Conservation (phyloP, 1,140 invertebrate species). For the Stenopsyche tienmushanensis region DNA sequence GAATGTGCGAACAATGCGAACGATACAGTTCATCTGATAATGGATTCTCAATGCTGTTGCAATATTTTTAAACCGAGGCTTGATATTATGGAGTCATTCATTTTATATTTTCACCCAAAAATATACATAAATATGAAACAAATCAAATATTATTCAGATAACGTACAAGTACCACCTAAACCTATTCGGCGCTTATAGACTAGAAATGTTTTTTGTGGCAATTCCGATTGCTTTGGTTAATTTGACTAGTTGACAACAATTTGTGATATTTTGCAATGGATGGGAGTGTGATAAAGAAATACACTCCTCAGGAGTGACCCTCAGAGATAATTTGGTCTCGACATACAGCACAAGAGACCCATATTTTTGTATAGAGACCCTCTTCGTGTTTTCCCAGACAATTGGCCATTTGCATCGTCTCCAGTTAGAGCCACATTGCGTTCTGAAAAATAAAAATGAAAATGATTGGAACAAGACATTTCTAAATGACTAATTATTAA, state of each 20-base stretch:
- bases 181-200: too few species aligned
- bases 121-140: too few species aligned
- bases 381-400: constrained; percentile 59
- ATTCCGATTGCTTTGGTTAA: background rate
- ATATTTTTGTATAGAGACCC: constrained; percentile 66
- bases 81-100: too few species aligned
- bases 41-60: too few species aligned
- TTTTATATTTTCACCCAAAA: too few species aligned
- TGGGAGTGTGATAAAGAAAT: constrained; percentile 7
- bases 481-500: too few species aligned
- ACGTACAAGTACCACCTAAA: too few species aligned
- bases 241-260: constrained; percentile 15
- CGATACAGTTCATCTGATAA: too few species aligned
- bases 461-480: constrained; percentile 2
- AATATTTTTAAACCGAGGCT: too few species aligned
- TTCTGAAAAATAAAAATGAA: constrained; percentile 49
- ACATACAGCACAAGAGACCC: constrained; percentile 67
- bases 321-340: constrained; percentile 65
- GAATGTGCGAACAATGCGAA: too few species aligned
- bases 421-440: constrained; percentile 57
- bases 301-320: constrained; percentile 39
- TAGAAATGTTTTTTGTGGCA: constrained; percentile 1
- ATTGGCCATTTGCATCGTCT: constrained; percentile 60
- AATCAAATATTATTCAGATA: too few species aligned
- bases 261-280: background rate